Base-by-base conservation (phyloP, 1,140 invertebrate genomes). In the Drosophila eugracilis region DNA sequence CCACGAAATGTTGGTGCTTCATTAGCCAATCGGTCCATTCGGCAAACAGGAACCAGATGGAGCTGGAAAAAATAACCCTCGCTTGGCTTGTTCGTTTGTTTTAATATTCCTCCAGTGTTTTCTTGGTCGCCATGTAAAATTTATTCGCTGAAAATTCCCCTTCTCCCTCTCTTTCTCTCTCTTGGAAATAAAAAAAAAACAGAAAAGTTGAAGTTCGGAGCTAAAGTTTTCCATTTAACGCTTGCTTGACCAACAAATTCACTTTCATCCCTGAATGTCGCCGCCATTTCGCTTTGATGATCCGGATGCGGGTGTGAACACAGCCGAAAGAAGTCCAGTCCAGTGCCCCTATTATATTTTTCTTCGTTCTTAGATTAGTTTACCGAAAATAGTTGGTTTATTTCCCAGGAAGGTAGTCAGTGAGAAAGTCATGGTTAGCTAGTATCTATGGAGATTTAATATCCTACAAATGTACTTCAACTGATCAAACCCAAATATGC, bases 71-170 rank as follows among this genome's bases (percentile, higher is more conserved):
- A 32, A 49, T 42, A 49, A 14, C 17, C 37, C 22, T 10, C 34
- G 36, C 34, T 39, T 53, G 55, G 34, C 60, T 76, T n/a, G n/a
- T n/a, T 19, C 72, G 54, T 63, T 81, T 75, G 60, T 76, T 76
- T 81, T 81, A 81, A 76, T 81, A 81, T 81, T 81, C 78, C 22
- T 76, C 59, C 59, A 75, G 66, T 80, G 78, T 80, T 80, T 72
- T 72, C 77, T 57, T 60, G 47, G 50, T 72, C 53, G 73, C 55
- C 73, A 81, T 77, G 60, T 81, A 74, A 63, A 81, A 81, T 81
- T 74, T 81, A 81, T 81, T 67, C 71, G 48, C 57, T 44, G 45
- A 15, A 67, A 69, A 28, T 67, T 14, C 36, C 30, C 10, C 28
- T 10, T 12, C 30, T 4, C 4, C 4, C 4, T n/a, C n/a, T n/a